Base-by-base conservation (phyloP, 2,113 vertebrate genomes). In the Phylloscopus whistleri region DNA sequence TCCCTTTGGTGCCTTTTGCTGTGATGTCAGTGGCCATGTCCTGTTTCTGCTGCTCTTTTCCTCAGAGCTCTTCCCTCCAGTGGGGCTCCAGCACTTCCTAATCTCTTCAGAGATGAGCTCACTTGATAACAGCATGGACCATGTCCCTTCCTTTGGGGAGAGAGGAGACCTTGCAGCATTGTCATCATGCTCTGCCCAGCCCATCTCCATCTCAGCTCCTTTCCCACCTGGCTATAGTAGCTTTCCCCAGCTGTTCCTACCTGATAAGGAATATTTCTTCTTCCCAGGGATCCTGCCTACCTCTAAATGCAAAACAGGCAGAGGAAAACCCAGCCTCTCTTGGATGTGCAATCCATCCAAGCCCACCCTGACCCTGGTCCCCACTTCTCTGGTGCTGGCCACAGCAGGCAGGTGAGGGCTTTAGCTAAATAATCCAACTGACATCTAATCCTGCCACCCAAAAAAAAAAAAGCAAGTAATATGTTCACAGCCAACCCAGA, bases 51-150 rank as follows among this genome's bases (percentile, higher is more conserved):
- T 72, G 43, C 52, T 91, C 44, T 59, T 64, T 28, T 58, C 52
- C 58, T 30, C 11, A 44, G 31, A 74, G 14, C 9, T 86, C 46
- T 87, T 88, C 35, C 35, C 21, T n/a, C 12, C 6, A 10, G 2
- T 22, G 27, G 33, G 37, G 17, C 53, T 89, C 28, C 73, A 74
- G 33, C n/a, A 31, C 8, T 21, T 49, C n/a, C 22, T 28, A 3
- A 56, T n/a, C n/a, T 41, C 13, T 16, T 69, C 31, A 21, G 59
- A 62, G n/a, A 16, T 28, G 17, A 56, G 28, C 1, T 84, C 46
- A 22, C n/a, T 31, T 7, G 1, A 1, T 10, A 48, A n/a, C 1
- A 11, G 4, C 31, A 44, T 6, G 17, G 87, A 26, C 28, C 26
- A 9, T 1, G 11, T 62, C 56, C 31, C 43, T 77, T 84, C 24